Base-by-base conservation (phyloP, 1,140 invertebrate genomes). In the Lepeophtheirus salmonis region DNA sequence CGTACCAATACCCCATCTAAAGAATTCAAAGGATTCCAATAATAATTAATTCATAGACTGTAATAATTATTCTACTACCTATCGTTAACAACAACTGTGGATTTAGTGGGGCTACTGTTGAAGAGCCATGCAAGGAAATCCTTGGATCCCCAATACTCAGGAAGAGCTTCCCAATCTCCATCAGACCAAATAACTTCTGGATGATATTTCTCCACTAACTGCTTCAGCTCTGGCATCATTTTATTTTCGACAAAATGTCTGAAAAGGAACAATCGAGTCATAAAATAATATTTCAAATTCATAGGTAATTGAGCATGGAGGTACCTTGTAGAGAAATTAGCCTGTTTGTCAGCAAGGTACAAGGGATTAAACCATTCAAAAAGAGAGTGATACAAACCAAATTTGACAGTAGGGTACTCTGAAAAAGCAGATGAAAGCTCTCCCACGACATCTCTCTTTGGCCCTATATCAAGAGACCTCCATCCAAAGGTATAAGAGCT, bases 301-400 rank as follows among this genome's bases (percentile, higher is more conserved):
- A 48, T 48, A 48, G n/a, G 41, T 12, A n/a, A 48, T n/a, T 12
- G n/a, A 48, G n/a, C 12, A 48, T 12, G 20, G 20, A 50, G 16
- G 2, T 12, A 50, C 49, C 49, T 54, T 22, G 52, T 54, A 2
- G 52, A 20, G 22, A 54, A 54, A 16, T 54, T 54, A 22, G 18
- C 23, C 2, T 67, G 64, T 69, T 84, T 83, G 67, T 92, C 89
- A 23, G 76, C 66, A 17, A 84, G 66, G 69, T 86, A 92, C 23
- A 89, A 69, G 0, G 86, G 86, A 73, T 94, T 85, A 67, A 79
- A 94, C 89, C 89, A 92, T 70, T 92, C 89, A 67, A 81, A 90
- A 12, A 91, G 67, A 0, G 87, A 91, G 68, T 92, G 85, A 68
- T 92, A 94, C 0, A 91, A 68, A 1, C 89, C 89, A 71, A 90